Percentiles rank a stretch among this genome's conserved stretches.
Evolutionary conservation across 92 coral and sea anemone genomes (phyloP).

Genomic region (Epizoanthus fatuus): DNA sequence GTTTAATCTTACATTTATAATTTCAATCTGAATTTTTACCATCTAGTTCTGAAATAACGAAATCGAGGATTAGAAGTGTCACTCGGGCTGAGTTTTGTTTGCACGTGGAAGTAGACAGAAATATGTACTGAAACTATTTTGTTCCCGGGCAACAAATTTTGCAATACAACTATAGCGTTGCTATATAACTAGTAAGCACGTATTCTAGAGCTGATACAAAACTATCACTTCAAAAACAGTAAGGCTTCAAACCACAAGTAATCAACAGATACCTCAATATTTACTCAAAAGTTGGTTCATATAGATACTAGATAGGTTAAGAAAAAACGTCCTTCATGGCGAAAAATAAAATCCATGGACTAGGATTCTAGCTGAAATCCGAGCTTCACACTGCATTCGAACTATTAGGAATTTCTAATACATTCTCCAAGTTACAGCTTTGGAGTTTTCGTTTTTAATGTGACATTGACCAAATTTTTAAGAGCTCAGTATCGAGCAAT

Average conservation of each 20-base stretch:
- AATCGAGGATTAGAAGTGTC: background rate
- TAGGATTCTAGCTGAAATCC: background rate
- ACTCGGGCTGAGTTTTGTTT: background rate
- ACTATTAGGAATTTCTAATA: background rate
- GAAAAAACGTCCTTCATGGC: background rate
- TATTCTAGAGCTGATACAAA: background rate
- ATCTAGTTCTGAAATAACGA: background rate
- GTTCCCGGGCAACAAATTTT: constrained; percentile 8
- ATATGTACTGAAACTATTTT: background rate
- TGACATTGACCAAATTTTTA: background rate
- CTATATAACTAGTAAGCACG: too few relatives aligned
- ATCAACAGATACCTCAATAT: background rate
- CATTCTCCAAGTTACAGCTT: too few relatives aligned
- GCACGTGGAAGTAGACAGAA: background rate
- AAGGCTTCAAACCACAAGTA: background rate
- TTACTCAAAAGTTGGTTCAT: background rate
- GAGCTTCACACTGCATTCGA: background rate
- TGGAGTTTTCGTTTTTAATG: background rate
- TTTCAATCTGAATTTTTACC: background rate
- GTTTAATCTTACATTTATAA: too few relatives aligned
- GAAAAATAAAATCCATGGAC: too few relatives aligned
- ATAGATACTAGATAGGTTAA: background rate
- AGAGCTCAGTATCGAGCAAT: background rate
- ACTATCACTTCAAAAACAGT: background rate
- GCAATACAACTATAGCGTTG: background rate